Evolutionary conservation across 2,888 invertebrate genomes (phyloP).

Genomic region (Aquatica leii): DNA sequence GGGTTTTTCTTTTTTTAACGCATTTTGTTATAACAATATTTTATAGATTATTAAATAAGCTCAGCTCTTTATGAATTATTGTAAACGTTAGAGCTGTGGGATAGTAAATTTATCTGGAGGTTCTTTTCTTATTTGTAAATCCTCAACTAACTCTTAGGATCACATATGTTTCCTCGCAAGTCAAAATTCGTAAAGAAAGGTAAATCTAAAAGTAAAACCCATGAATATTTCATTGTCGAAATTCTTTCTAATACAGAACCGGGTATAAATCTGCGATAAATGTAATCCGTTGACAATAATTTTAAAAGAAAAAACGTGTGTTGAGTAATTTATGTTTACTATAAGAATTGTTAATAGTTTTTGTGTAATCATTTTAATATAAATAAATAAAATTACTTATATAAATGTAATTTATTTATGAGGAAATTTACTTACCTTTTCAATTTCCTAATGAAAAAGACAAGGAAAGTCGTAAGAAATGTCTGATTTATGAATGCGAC

Average conservation of each 20-base stretch:
- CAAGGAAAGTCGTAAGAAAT: slow-evolving; percentile 2
- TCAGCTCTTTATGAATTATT: no score
- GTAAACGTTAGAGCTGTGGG: no score
- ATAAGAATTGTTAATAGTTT: background rate
- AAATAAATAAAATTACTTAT: background rate
- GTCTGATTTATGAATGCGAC: slow-evolving; percentile 6
- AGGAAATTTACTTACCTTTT: slow-evolving; percentile 1
- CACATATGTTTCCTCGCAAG: slow-evolving; percentile 15
- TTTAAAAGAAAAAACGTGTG: background rate
- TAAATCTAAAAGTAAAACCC: slow-evolving; percentile 23
- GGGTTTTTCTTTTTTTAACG: no score
- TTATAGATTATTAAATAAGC: no score
- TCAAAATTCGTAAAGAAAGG: slow-evolving; percentile 22
- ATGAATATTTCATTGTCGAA: slow-evolving; percentile 27
- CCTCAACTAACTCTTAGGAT: slow-evolving; percentile 6
- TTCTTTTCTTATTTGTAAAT: slow-evolving; percentile 20
- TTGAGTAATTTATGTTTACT: background rate
- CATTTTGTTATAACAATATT: no score
- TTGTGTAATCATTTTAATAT: background rate
- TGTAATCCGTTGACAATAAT: slow-evolving; percentile 23
- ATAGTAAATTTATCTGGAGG: no score
- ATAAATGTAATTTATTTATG: no score
- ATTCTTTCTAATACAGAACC: slow-evolving; percentile 10
- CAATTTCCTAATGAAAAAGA: slow-evolving; percentile 7
- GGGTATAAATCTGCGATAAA: slow-evolving; percentile 23